Evolutionary conservation across 2,797 vertebrate genomes (phyloP), one percentile per base, ranked within the genome.

Genomic region (Limnodromus scolopaceus): DNA sequence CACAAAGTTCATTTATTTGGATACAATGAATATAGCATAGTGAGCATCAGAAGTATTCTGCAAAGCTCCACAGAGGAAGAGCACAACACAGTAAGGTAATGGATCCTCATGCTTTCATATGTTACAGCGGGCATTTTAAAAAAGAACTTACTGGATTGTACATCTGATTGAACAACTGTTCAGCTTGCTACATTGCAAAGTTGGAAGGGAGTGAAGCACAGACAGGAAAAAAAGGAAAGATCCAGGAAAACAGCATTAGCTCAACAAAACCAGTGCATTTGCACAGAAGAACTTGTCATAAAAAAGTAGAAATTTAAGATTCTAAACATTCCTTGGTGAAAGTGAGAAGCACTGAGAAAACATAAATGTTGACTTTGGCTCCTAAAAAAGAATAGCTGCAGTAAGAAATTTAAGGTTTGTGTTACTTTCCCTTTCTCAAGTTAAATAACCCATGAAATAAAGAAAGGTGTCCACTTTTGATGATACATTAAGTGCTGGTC

Each of bases 81-180:
- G 48, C 88, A 96, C 96, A 93, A 93, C 38, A 93, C 94, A 93
- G 85, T 71, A 74, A 95, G 89, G 94, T 89, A 91, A 96, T 83
- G 94, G 97, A 98, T 99, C 99, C 98, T 99, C 99, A 99, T 99
- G 99, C 99, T 99, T 99, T 98, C 98, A 98, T 98, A 98, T 98
- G 98, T 98, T 99, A 98, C 98, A 98, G 97, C 97, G 96, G 97
- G 97, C 98, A 97, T 96, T 98, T 98, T 91, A 94, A 96, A 97
- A 98, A 98, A 97, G 78, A 97, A 99, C 99, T 99, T 99, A 99
- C 99, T 98, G 99, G 99, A 97, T 98, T 99, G 99, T 99, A 99
- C 99, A 99, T 99, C 99, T 99, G 99, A 99, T 99, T 99, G 99
- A 99, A 99, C 98, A 99, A 99, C 98, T 99, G 99, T 98, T 99